Percentiles rank a stretch among this genome's conserved stretches.
phyloP scores from a whole-genome alignment of 2,888 invertebrate species.

The Drosophila histrio region DNA sequence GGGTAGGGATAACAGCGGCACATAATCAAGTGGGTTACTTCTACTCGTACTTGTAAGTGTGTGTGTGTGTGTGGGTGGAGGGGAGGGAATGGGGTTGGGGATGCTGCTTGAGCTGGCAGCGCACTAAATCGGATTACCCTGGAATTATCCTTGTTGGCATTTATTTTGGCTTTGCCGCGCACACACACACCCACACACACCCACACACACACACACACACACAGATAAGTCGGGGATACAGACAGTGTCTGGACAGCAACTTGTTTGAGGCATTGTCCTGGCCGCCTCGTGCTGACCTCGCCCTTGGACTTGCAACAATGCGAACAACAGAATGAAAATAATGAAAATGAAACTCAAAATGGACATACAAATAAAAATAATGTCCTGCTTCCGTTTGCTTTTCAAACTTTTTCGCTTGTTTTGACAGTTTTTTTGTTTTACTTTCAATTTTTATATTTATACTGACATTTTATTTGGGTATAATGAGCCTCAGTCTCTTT shows the following conservation, averaged over 20 bases:
- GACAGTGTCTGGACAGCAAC: conserved; percentile 33
- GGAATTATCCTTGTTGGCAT: conserved; percentile 79
- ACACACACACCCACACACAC: not conserved
- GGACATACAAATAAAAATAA: conserved; percentile 57
- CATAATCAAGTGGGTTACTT: conserved; percentile 34
- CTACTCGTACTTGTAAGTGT: not conserved
- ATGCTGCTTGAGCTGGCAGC: conserved; percentile 34
- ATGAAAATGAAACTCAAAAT: conserved; percentile 28
- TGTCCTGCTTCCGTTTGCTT: conserved; percentile 69
- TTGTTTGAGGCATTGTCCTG: conserved; percentile 43
- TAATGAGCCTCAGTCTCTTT: conserved; percentile 46
- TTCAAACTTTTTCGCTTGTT: conserved; percentile 33
- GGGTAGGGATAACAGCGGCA: conserved; percentile 13
- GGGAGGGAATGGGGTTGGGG: conserved; percentile 3
- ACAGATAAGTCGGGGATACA: not conserved
- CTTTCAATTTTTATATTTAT: conserved; percentile 24
- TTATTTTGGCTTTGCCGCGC: conserved; percentile 59
- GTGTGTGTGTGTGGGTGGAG: conserved; percentile 5
- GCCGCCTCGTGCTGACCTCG: conserved; percentile 26
- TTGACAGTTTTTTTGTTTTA: conserved; percentile 14
- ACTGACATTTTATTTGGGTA: conserved; percentile 45
- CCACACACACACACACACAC: not conserved
- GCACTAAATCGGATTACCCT: conserved; percentile 76
- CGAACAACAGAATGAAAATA: conserved; percentile 27
- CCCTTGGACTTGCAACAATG: conserved; percentile 43